Evolutionary conservation across 2,797 vertebrate genomes (phyloP).

Genomic region (Otolemur crassicaudatus): DNA sequence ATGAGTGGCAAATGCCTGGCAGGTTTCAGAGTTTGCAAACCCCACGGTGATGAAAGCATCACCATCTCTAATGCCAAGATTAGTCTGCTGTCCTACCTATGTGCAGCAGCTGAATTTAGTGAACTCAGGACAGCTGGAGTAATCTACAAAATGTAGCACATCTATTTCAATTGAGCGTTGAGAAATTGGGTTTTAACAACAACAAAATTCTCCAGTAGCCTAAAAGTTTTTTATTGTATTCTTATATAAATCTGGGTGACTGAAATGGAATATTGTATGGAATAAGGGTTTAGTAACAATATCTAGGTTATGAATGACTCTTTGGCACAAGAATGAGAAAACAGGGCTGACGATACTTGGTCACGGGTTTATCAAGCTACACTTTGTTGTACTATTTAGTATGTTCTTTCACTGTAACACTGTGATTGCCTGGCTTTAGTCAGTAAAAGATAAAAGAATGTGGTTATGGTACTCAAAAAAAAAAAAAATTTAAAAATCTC

Average conservation of each 20-base stretch:
- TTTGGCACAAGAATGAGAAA: not conserved
- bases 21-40: conserved; percentile 24
- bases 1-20: conserved; percentile 32
- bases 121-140: not conserved
- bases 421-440: not conserved
- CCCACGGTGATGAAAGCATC: not conserved
- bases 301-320: not conserved
- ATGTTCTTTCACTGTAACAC: not conserved
- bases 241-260: not conserved
- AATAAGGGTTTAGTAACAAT: not conserved
- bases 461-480: not conserved
- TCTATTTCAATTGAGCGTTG: not conserved
- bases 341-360: rapidly evolving
- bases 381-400: not conserved
- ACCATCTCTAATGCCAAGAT: not conserved
- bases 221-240: not conserved
- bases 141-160: not conserved
- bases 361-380: not conserved
- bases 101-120: not conserved
- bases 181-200: not conserved
- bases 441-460: not conserved
- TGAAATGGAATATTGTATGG: not conserved
- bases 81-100: not conserved
- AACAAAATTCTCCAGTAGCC: not conserved
- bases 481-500: not conserved